Conservation (phyloP, 2,797 vertebrate species). For the Anabas testudineus region DNA sequence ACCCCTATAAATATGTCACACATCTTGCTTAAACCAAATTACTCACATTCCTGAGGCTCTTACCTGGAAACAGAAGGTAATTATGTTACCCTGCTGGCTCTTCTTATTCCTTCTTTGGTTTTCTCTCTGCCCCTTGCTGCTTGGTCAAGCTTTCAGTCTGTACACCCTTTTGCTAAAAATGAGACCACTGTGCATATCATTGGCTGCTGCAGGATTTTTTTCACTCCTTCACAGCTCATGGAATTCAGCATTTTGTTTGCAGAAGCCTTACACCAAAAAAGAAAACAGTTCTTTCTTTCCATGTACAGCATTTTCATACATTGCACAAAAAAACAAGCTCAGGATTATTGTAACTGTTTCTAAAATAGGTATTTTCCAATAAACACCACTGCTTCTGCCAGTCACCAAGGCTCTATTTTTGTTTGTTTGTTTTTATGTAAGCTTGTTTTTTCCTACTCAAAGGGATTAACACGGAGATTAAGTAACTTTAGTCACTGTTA, state of each 20-base stretch:
- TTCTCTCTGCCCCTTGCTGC: conserved; percentile 34
- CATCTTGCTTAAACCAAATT: background rate
- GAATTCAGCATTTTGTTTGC: conserved; percentile 63
- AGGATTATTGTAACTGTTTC: conserved; percentile 3
- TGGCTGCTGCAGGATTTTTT: conserved; percentile 37
- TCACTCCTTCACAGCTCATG: conserved; percentile 35
- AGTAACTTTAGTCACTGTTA: too few species aligned
- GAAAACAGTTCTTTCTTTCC: conserved; percentile 18
- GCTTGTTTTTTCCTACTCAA: background rate
- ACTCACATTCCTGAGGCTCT: conserved; percentile 17
- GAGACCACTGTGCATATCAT: conserved; percentile 47
- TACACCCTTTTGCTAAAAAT: conserved; percentile 53
- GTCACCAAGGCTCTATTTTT: background rate
- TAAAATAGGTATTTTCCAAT: background rate
- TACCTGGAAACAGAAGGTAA: conserved; percentile 28
- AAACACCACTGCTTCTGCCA: background rate
- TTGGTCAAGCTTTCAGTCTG: conserved; percentile 39
- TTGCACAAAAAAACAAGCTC: background rate
- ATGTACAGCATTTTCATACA: background rate
- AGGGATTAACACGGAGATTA: background rate
- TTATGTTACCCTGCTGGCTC: conserved; percentile 1
- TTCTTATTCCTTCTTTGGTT: conserved; percentile 18
- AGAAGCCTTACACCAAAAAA: conserved; percentile 29
- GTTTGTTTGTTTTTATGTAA: background rate
- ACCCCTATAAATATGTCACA: background rate